Conservation (phyloP, 2,113 vertebrate species). For the Oryzias melastigma region DNA sequence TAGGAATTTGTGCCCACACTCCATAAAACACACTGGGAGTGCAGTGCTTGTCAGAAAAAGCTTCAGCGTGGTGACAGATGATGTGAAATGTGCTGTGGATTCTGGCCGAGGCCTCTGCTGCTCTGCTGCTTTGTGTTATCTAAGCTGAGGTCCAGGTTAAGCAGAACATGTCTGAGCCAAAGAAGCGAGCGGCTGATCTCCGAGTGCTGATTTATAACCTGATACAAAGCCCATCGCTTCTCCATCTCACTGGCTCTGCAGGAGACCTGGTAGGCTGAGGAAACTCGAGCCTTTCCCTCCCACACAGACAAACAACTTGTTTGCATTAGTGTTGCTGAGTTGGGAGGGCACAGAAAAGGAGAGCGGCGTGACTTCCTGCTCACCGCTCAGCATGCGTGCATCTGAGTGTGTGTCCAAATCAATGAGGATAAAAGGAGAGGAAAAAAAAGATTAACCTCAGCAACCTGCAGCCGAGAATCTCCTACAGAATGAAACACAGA, state of each 20-base stretch:
- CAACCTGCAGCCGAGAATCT: constrained; percentile 34
- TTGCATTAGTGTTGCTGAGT: not conserved
- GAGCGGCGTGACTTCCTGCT: constrained; percentile 18
- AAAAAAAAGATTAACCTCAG: constrained; percentile 45
- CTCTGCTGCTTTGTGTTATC: not conserved
- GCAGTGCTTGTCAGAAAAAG: not conserved
- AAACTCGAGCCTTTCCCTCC: constrained; percentile 2
- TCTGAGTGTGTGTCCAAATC: constrained; percentile 30
- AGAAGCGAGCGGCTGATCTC: not conserved
- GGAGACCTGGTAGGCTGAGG: not conserved
- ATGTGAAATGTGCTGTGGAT: not conserved
- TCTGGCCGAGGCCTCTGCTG: not conserved
- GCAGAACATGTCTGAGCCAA: not conserved
- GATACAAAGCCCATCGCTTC: not conserved
- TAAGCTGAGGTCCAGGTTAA: not conserved
- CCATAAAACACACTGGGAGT: no score
- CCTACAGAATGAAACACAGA: constrained; percentile 33
- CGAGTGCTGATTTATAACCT: not conserved
- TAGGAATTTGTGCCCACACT: no score
- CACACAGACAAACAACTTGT: constrained; percentile 5
- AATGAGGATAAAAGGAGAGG: constrained; percentile 25
- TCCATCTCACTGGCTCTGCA: not conserved
- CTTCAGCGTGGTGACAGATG: not conserved
- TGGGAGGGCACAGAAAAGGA: not conserved
- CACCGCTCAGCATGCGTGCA: constrained; percentile 10